Conservation (phyloP, 2,888 invertebrate species). For the Drosophila limbata region DNA sequence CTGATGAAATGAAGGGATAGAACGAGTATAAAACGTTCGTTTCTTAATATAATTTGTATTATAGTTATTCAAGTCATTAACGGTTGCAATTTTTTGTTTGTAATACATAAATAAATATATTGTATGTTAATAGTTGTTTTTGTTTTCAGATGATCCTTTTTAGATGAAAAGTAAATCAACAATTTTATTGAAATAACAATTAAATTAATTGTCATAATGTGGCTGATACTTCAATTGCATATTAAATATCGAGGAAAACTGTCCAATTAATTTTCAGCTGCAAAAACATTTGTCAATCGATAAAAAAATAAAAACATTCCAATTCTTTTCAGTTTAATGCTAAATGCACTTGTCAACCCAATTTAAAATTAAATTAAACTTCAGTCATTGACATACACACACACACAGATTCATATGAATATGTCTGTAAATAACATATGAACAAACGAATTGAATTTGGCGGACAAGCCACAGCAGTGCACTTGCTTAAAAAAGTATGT, state of each 20-base stretch:
- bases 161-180: neutral
- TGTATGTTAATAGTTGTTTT: too few relatives aligned
- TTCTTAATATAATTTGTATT: too few relatives aligned
- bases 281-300: neutral
- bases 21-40: too few relatives aligned
- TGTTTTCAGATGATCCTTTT: neutral
- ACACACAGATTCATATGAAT: slow-evolving; percentile 1
- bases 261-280: slow-evolving; percentile 37
- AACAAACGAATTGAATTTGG: neutral
- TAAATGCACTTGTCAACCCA: slow-evolving; percentile 28
- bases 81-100: neutral
- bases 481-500: neutral
- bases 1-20: too few relatives aligned
- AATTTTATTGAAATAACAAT: slow-evolving; percentile 3
- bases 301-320: neutral
- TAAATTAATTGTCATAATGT: slow-evolving; percentile 1
- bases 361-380: slow-evolving; percentile 60
- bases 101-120: neutral
- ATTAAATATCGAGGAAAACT: slow-evolving; percentile 25
- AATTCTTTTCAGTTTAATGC: neutral
- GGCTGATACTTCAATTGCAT: slow-evolving; percentile 10
- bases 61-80: too few relatives aligned
- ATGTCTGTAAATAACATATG: neutral
- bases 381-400: slow-evolving; percentile 6
- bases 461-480: neutral